These are phyloP conservation scores for Sebastes cheni DNA, from an alignment of 2,797 vertebrate species.

Conservation along the genomic window DNA sequence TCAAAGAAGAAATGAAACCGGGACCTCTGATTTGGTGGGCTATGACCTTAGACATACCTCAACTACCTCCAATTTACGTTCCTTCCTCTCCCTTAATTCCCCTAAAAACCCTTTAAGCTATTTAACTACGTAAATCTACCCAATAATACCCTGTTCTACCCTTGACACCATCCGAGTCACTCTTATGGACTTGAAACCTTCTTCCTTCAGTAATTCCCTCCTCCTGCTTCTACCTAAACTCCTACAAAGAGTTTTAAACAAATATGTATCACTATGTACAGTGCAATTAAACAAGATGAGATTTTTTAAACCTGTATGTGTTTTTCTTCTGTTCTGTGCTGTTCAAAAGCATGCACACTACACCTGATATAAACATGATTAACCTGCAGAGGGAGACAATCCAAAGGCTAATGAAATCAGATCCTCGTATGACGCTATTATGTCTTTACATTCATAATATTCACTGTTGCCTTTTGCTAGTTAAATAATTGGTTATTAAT, in stretches of 20 bases:
- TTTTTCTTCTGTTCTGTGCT: neutral
- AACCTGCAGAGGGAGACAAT: constrained; percentile 49
- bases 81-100: neutral
- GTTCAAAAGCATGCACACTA: neutral
- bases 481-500: neutral
- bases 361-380: constrained; percentile 4
- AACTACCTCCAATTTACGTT: constrained; percentile 18
- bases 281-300: constrained; percentile 50
- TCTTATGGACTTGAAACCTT: constrained; percentile 9
- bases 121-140: constrained; percentile 30
- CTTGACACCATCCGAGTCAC: constrained; percentile 10
- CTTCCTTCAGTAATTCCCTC: neutral
- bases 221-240: constrained; percentile 26
- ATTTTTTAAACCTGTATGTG: constrained; percentile 19
- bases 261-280: constrained; percentile 37
- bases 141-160: constrained; percentile 22
- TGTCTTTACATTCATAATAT: neutral
- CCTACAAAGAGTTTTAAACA: constrained; percentile 24
- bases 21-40: neutral
- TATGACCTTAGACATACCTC: constrained; percentile 30
- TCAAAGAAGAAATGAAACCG: constrained; percentile 88
- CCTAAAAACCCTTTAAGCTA: constrained; percentile 12
- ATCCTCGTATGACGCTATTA: neutral
- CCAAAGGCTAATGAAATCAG: constrained; percentile 6
- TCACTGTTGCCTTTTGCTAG: neutral